Percentiles rank a stretch among this genome's conserved stretches.
Conservation (phyloP, 2,797 vertebrate genomes). For the Octomys mimax region DNA sequence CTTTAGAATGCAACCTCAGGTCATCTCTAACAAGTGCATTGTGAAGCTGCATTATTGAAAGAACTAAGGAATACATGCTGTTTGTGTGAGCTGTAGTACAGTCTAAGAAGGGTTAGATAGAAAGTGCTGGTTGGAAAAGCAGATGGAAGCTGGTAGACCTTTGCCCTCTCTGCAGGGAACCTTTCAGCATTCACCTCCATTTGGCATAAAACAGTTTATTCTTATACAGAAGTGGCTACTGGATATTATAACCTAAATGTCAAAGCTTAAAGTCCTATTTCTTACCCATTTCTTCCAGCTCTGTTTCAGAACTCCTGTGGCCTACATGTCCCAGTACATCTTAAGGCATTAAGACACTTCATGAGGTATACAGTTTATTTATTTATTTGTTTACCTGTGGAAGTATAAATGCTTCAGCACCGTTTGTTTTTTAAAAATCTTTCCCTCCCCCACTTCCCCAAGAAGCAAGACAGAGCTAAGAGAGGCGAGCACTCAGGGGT, state of each 20-base stretch:
- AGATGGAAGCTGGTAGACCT: constrained; percentile 13
- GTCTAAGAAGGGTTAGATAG: constrained; percentile 24
- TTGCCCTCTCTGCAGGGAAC: neutral
- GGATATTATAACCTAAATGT: neutral
- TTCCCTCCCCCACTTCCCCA: neutral
- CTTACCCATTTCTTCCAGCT: constrained; percentile 30
- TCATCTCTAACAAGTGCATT: neutral
- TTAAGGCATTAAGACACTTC: neutral
- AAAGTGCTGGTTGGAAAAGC: constrained; percentile 37
- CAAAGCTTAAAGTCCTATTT: neutral
- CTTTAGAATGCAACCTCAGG: neutral
- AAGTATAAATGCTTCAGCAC: neutral
- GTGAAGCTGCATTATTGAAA: neutral
- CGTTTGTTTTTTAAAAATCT: neutral
- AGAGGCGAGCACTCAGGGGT: too few species aligned
- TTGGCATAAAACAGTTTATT: neutral
- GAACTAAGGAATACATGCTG: constrained; percentile 39
- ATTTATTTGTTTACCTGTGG: neutral
- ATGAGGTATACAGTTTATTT: neutral
- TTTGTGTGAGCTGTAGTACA: neutral
- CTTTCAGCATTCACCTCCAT: neutral
- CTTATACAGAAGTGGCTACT: neutral
- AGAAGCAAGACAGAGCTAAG: neutral
- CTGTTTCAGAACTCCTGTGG: neutral
- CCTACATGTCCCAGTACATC: too few species aligned